phyloP scores from a whole-genome alignment of 2,797 vertebrate species.

The Spatula clypeata region DNA sequence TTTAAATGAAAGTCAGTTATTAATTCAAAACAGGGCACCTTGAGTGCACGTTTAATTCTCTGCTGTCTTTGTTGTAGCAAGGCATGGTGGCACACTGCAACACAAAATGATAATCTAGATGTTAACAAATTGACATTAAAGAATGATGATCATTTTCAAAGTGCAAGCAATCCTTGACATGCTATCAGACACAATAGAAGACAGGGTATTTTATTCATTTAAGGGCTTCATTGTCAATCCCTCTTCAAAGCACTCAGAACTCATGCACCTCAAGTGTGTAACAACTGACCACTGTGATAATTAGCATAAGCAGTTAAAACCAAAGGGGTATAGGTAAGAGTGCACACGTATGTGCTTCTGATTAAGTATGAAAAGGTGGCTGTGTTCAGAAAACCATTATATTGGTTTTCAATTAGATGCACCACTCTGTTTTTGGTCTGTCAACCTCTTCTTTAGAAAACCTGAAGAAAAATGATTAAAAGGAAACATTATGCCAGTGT shows the following conservation, averaged over 20 bases:
- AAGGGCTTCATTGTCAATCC: constrained; percentile 33
- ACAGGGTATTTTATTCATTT: constrained; percentile 56
- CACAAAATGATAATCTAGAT: constrained; percentile 39
- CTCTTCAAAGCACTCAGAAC: constrained; percentile 16
- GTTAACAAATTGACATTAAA: constrained; percentile 52
- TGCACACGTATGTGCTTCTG: not conserved
- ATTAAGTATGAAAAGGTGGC: not conserved
- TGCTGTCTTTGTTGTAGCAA: not conserved
- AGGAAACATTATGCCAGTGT: not conserved
- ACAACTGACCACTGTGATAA: not conserved
- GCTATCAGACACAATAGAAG: constrained; percentile 16
- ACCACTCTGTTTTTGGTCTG: not conserved
- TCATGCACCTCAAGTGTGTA: not conserved
- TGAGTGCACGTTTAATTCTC: not conserved
- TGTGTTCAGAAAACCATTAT: not conserved
- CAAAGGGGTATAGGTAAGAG: not conserved
- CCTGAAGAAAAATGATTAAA: not conserved
- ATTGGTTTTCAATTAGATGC: not conserved
- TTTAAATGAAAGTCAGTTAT: not conserved
- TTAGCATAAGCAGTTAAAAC: constrained; percentile 19
- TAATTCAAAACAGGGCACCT: not conserved
- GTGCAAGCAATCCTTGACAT: not conserved
- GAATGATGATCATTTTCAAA: constrained; percentile 60
- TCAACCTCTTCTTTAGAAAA: not conserved
- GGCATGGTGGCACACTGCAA: not conserved